phyloP scores from a whole-genome alignment of 1,140 invertebrate genomes.

The Riptortus pedestris region DNA sequence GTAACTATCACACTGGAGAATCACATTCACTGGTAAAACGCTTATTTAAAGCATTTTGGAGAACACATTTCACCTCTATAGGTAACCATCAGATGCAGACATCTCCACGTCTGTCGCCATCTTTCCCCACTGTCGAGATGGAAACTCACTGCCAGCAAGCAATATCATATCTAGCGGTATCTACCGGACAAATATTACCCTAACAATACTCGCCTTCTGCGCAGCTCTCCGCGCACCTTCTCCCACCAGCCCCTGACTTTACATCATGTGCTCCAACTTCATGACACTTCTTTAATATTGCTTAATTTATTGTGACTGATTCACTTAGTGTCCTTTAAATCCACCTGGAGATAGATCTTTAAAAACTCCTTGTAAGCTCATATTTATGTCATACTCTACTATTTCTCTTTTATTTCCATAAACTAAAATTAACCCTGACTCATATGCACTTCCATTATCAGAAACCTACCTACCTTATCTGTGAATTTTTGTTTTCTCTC shows the following conservation, averaged over 20 bases:
- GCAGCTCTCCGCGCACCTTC: not conserved
- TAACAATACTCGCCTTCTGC: not conserved
- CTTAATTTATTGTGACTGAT: no score
- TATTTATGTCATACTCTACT: no score
- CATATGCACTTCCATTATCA: no score
- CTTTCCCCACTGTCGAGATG: constrained; percentile 13
- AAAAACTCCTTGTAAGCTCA: no score
- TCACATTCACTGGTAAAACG: constrained; percentile 8
- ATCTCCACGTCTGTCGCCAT: constrained; percentile 27
- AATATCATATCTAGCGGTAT: constrained; percentile 19
- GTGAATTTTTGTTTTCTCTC: no score
- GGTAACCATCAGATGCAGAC: not conserved
- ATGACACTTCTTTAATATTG: no score
- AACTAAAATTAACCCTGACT: no score
- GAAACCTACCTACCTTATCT: no score
- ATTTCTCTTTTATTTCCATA: no score
- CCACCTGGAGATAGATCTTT: no score
- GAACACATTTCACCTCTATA: not conserved
- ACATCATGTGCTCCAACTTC: no score
- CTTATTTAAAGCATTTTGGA: not conserved
- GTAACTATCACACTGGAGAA: constrained; percentile 11
- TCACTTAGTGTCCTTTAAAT: no score
- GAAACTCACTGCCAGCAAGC: not conserved
- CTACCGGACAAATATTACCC: constrained; percentile 16
- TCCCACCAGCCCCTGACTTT: not conserved